These are phyloP conservation scores for Phaetusa simplex DNA, from an alignment of 2,113 vertebrate genomes.

Conservation along the genomic window DNA sequence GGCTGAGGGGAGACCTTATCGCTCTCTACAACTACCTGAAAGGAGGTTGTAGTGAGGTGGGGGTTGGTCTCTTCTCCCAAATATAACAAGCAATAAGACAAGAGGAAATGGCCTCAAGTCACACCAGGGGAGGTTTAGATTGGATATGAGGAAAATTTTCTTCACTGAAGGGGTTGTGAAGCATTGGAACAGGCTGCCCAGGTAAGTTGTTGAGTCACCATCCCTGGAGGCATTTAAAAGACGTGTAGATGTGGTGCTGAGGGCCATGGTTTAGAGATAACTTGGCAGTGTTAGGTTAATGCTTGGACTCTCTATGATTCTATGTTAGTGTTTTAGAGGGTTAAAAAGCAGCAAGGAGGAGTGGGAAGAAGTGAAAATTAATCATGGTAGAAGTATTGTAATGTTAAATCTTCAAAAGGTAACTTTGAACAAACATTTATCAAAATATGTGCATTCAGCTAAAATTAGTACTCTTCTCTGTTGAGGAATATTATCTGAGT, in stretches of 20 bases:
- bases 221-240: background rate
- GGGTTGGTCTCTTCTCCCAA: background rate
- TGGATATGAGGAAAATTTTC: background rate
- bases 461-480: background rate
- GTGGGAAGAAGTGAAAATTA: background rate
- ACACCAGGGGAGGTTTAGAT: fast-evolving
- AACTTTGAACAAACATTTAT: background rate
- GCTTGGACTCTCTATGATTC: background rate
- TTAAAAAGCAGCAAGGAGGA: background rate
- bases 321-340: background rate
- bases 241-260: background rate
- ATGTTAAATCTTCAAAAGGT: background rate
- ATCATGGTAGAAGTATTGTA: background rate
- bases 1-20: background rate
- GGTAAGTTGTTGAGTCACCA: too few relatives aligned
- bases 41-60: background rate
- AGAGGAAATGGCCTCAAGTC: background rate
- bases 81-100: fast-evolving
- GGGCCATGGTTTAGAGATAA: background rate
- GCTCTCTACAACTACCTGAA: background rate
- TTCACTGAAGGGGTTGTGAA: fast-evolving
- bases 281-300: background rate
- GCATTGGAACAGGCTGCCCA: background rate
- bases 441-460: background rate
- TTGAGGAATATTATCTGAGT: background rate